Evolutionary conservation across 2,113 vertebrate species (phyloP).

Genomic region (Cathartes aura): DNA sequence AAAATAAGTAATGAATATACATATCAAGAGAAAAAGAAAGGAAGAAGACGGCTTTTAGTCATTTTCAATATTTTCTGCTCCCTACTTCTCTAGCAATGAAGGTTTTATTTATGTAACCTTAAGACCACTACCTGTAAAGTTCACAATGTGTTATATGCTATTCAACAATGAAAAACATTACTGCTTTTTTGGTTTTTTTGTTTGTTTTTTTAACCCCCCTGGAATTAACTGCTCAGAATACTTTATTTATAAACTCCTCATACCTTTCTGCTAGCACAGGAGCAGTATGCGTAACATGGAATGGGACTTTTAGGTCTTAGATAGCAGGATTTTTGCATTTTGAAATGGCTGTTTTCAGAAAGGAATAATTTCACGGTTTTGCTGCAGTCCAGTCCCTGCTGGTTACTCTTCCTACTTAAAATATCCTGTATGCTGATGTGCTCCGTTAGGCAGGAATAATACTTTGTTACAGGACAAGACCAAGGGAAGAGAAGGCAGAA

Average conservation of each 20-base stretch:
- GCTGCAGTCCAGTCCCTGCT: background rate
- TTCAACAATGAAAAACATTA: background rate
- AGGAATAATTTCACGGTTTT: background rate
- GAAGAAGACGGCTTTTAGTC: background rate
- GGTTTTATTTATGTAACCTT: background rate
- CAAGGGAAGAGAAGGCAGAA: background rate
- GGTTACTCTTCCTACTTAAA: background rate
- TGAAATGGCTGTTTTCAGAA: background rate
- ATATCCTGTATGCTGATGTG: background rate
- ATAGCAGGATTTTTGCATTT: background rate
- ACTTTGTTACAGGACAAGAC: background rate
- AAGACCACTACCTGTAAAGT: background rate
- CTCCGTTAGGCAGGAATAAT: background rate
- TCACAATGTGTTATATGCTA: fast-evolving
- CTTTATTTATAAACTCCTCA: background rate
- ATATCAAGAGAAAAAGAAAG: background rate
- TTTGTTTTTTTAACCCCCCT: background rate
- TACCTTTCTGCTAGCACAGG: background rate
- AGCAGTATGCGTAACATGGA: fast-evolving
- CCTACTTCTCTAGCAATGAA: background rate
- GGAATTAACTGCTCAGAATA: background rate
- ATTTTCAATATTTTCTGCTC: background rate
- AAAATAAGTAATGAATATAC: background rate
- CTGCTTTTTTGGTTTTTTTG: background rate
- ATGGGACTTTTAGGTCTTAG: fast-evolving